phyloP scores from a whole-genome alignment of 2,797 vertebrate genomes.

The Margarornis squamiger region DNA sequence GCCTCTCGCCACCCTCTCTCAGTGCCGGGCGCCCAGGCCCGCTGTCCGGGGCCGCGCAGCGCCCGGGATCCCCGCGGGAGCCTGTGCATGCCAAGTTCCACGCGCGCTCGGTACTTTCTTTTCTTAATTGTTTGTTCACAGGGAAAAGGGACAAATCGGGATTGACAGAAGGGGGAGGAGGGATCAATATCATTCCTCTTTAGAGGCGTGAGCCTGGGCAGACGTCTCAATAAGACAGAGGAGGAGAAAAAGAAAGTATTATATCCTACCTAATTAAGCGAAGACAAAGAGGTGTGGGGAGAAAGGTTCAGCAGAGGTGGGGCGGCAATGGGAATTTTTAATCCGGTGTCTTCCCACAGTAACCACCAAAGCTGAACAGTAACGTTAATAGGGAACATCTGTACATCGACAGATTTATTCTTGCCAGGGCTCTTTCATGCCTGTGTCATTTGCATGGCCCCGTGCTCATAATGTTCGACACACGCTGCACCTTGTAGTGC shows the following conservation, averaged over 20 bases:
- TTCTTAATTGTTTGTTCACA: constrained; percentile 56
- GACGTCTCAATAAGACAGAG: constrained; percentile 40
- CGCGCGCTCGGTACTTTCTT: neutral
- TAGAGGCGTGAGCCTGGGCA: constrained; percentile 9
- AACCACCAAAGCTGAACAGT: constrained; percentile 55
- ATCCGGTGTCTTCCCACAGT: constrained; percentile 13
- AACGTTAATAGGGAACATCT: constrained; percentile 60
- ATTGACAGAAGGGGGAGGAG: constrained; percentile 47
- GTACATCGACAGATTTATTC: constrained; percentile 64
- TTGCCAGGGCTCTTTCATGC: constrained; percentile 32
- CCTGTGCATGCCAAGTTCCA: neutral
- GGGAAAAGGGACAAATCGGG: constrained; percentile 50
- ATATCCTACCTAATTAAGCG: constrained; percentile 48
- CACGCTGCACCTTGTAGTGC: constrained; percentile 21
- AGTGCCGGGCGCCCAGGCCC: neutral
- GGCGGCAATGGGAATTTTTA: constrained; percentile 31
- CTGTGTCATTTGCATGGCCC: constrained; percentile 41
- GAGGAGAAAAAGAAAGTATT: constrained; percentile 19
- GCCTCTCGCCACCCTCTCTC: neutral
- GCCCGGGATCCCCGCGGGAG: neutral
- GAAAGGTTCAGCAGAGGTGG: constrained; percentile 45
- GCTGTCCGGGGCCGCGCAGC: neutral
- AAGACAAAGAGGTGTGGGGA: constrained; percentile 58
- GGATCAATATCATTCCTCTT: constrained; percentile 49
- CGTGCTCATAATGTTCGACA: constrained; percentile 28